Conservation (phyloP, 2,888 invertebrate species). For the Napeogenes sylphis region DNA sequence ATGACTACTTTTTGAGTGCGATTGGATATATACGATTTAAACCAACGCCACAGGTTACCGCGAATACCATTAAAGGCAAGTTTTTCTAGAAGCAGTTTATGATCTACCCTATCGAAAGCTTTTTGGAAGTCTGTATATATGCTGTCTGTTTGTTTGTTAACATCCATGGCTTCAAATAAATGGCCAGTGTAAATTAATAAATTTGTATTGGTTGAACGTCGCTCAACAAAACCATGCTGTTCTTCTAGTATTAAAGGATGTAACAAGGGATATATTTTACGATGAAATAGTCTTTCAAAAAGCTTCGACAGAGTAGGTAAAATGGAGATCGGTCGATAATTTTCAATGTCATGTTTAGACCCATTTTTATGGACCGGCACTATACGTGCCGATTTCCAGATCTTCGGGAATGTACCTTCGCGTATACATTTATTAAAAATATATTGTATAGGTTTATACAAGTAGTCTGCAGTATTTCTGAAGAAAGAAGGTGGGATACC, state of each 20-base stretch:
- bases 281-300: conserved; percentile 7
- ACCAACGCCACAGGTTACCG: too few relatives aligned
- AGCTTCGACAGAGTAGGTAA: conserved; percentile 2
- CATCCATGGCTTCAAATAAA: too few relatives aligned
- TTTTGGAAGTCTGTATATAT: too few relatives aligned
- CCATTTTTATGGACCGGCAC: too few relatives aligned
- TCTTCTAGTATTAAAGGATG: not conserved
- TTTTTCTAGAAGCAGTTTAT: not conserved
- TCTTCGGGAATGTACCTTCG: too few relatives aligned
- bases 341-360: too few relatives aligned
- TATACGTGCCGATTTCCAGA: too few relatives aligned
- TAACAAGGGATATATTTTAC: conserved; percentile 5
- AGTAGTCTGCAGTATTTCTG: not conserved
- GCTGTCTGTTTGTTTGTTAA: too few relatives aligned
- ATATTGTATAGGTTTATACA: not conserved
- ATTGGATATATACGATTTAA: too few relatives aligned
- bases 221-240: conserved; percentile 9
- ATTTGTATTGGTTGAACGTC: not conserved
- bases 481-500: conserved; percentile 8
- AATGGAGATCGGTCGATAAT: not conserved
- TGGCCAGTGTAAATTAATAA: too few relatives aligned
- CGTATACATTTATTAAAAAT: conserved; percentile 9
- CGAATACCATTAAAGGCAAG: not conserved
- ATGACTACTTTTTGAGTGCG: too few relatives aligned
- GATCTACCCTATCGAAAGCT: not conserved